Evolutionary conservation across 2,888 invertebrate species (phyloP).

Genomic region (Meganola albula): DNA sequence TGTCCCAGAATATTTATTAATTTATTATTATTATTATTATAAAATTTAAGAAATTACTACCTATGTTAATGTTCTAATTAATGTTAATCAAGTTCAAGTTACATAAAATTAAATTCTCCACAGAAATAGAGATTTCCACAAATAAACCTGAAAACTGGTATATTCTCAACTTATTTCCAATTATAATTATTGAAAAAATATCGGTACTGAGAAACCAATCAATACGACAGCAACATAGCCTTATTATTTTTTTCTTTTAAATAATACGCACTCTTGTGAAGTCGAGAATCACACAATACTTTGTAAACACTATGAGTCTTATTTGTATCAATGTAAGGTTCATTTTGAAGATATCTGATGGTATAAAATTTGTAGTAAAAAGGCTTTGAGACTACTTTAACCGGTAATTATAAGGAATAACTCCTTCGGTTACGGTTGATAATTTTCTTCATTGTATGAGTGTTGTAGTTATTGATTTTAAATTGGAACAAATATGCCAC

Average conservation of each 20-base stretch:
- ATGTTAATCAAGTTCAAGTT: conserved; percentile 12
- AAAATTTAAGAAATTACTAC: too few species aligned
- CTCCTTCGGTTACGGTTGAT: conserved; percentile 50
- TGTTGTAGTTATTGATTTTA: conserved; percentile 29
- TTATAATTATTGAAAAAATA: conserved; percentile 46
- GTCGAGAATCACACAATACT: conserved; percentile 18
- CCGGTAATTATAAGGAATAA: conserved; percentile 56
- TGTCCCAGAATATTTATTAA: too few species aligned
- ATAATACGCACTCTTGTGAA: conserved; percentile 44
- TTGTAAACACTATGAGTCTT: conserved; percentile 15
- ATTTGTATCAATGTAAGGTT: conserved; percentile 18
- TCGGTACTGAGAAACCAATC: conserved; percentile 59
- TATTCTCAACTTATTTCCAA: conserved; percentile 39
- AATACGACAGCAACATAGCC: conserved; percentile 46
- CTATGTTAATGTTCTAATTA: too few species aligned
- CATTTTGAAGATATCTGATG: conserved; percentile 11
- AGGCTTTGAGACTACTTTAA: conserved; percentile 44
- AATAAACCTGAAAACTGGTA: conserved; percentile 24
- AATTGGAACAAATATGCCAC: conserved; percentile 25
- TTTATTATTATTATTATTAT: too few species aligned
- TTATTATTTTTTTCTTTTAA: conserved; percentile 40
- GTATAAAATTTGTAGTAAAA: conserved; percentile 27
- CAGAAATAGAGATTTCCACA: conserved; percentile 20
- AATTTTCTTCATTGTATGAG: conserved; percentile 41
- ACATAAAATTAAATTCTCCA: conserved; percentile 27